These are phyloP conservation scores for Boulengeromyrus knoepffleri DNA, from an alignment of 2,113 vertebrate species.

Conservation along the genomic window DNA sequence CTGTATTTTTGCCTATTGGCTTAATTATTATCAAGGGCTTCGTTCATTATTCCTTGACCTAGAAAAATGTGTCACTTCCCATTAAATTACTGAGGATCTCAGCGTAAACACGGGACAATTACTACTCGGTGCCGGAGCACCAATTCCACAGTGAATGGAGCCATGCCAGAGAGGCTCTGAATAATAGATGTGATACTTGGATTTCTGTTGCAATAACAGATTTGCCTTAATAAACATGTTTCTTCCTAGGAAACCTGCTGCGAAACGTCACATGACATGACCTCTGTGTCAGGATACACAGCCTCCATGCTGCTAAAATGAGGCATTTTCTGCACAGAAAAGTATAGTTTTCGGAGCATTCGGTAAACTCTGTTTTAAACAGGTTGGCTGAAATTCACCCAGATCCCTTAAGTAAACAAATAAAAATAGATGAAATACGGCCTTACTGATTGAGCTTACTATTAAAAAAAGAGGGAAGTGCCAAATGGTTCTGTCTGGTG, in stretches of 20 bases:
- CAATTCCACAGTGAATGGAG: conserved; percentile 6
- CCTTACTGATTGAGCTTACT: not conserved
- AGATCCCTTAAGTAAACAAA: conserved; percentile 3
- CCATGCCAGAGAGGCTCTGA: not conserved
- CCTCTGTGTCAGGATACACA: not conserved
- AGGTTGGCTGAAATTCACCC: not conserved
- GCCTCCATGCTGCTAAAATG: not conserved
- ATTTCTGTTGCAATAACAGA: conserved; percentile 10
- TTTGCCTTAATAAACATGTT: not conserved
- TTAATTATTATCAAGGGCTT: conserved; percentile 13
- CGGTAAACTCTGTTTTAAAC: not conserved
- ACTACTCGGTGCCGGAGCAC: not conserved
- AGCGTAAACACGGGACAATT: conserved; percentile 4
- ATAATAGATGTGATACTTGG: conserved; percentile 5
- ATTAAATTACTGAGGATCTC: not conserved
- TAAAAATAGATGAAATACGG: not conserved
- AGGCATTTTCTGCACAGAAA: not conserved
- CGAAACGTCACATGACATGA: not conserved
- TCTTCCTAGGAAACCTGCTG: not conserved
- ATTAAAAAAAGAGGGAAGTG: not conserved
- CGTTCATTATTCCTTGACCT: not conserved
- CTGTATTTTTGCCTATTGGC: conserved; percentile 8
- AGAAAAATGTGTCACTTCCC: conserved; percentile 1
- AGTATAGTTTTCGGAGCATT: not conserved
- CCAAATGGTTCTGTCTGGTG: not conserved